Percentiles rank a stretch among this genome's conserved stretches.
Evolutionary conservation across 2,113 vertebrate species (phyloP).

Genomic region (Maylandia zebra): DNA sequence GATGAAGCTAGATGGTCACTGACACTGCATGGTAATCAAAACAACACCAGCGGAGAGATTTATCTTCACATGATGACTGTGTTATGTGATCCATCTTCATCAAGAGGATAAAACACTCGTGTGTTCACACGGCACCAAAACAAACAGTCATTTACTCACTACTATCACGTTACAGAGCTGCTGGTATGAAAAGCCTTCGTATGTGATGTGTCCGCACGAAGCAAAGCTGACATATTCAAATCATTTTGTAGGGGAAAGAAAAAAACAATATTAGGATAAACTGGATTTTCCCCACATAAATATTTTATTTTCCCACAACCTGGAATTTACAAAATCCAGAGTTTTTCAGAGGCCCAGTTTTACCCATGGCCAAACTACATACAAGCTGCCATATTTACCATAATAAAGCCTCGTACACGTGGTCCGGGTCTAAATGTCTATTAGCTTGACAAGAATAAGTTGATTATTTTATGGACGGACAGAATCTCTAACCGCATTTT

Average conservation of each 20-base stretch:
- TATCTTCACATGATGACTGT: background rate
- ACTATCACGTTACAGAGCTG: background rate
- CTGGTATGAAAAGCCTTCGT: background rate
- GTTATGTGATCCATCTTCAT: constrained; percentile 2
- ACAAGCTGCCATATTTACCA: background rate
- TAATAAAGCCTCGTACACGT: background rate
- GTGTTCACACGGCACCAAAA: background rate
- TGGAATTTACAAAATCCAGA: background rate
- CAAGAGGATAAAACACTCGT: background rate
- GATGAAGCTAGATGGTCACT: constrained; percentile 13
- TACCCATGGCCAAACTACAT: background rate
- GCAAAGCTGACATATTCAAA: background rate
- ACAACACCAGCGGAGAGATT: background rate
- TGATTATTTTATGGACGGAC: background rate
- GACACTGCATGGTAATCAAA: background rate
- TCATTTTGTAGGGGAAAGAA: background rate
- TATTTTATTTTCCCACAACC: background rate
- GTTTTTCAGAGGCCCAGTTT: background rate
- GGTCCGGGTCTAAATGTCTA: rapidly evolving
- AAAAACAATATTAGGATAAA: background rate
- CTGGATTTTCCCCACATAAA: background rate
- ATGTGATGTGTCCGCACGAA: background rate
- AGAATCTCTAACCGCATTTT: background rate
- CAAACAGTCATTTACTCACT: background rate
- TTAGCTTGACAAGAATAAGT: background rate